Evolutionary conservation across 1,140 invertebrate genomes (phyloP).

Genomic region (Limonius californicus): DNA sequence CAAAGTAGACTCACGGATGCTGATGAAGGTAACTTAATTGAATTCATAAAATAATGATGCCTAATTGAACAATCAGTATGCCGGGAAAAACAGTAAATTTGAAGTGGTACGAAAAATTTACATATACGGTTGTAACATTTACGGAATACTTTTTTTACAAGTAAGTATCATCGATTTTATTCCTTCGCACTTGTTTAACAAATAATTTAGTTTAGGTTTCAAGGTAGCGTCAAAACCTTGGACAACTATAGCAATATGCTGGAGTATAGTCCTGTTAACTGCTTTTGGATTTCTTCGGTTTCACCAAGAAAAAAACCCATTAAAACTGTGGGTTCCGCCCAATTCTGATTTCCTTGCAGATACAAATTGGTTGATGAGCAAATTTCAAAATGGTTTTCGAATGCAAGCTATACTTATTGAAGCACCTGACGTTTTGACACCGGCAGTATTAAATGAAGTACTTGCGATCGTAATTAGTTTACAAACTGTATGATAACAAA

Average conservation of each 20-base stretch:
- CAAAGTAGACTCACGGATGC: too few species aligned
- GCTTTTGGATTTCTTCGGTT: slow-evolving; percentile 56
- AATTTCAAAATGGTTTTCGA: slow-evolving; percentile 60
- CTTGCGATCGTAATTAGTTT: slow-evolving; percentile 22
- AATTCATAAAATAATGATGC: too few species aligned
- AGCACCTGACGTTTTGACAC: slow-evolving; percentile 63
- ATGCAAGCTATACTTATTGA: slow-evolving; percentile 60
- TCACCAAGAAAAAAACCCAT: slow-evolving; percentile 61
- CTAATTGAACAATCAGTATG: too few species aligned
- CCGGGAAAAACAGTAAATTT: too few species aligned
- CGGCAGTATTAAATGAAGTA: slow-evolving; percentile 49
- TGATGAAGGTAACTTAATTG: too few species aligned
- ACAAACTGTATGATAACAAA: not conserved
- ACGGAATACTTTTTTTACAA: slow-evolving; percentile 42
- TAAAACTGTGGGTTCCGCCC: slow-evolving; percentile 68
- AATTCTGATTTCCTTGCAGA: slow-evolving; percentile 64
- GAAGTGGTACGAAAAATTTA: slow-evolving; percentile 36
- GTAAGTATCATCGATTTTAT: slow-evolving; percentile 34
- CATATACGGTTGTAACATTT: slow-evolving; percentile 31
- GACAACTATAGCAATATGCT: slow-evolving; percentile 52
- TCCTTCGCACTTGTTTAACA: too few species aligned
- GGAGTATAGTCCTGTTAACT: slow-evolving; percentile 51
- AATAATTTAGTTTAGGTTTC: slow-evolving; percentile 48
- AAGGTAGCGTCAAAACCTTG: slow-evolving; percentile 52
- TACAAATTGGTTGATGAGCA: slow-evolving; percentile 68